These are phyloP conservation scores for Blastomussa wellsi DNA, from an alignment of 92 coral and sea anemone species.

Conservation along the genomic window DNA sequence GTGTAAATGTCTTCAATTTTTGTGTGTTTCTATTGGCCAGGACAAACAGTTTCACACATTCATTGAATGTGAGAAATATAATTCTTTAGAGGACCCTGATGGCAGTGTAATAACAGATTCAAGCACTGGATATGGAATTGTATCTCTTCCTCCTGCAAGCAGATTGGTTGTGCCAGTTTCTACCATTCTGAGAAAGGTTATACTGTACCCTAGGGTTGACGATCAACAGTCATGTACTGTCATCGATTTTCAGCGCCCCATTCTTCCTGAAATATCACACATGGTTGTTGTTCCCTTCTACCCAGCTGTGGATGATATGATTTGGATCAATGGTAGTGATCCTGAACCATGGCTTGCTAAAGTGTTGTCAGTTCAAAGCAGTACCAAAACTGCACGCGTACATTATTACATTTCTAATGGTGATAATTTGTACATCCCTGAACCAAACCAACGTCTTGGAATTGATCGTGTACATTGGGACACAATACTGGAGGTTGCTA, in stretches of 20 bases:
- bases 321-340: slow-evolving; percentile 49
- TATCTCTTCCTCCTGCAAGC: neutral
- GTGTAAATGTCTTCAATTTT: neutral
- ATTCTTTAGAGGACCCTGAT: slow-evolving; percentile 9
- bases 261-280: slow-evolving; percentile 1
- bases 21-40: slow-evolving; percentile 21
- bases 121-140: slow-evolving; percentile 20
- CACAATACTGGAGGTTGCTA: neutral
- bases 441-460: slow-evolving; percentile 13
- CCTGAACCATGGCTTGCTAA: slow-evolving; percentile 52
- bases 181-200: slow-evolving; percentile 27
- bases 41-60: slow-evolving; percentile 16
- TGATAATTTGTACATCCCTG: slow-evolving; percentile 22
- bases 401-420: slow-evolving; percentile 22
- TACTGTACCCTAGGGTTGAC: slow-evolving; percentile 25
- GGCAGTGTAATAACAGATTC: slow-evolving; percentile 3
- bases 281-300: slow-evolving; percentile 45
- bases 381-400: slow-evolving; percentile 35
- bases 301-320: slow-evolving; percentile 49
- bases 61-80: slow-evolving; percentile 5
- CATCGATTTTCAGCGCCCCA: slow-evolving; percentile 39
- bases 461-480: slow-evolving; percentile 33
- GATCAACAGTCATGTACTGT: slow-evolving; percentile 32
- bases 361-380: slow-evolving; percentile 33
- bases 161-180: slow-evolving; percentile 33